These are phyloP conservation scores for Synanthedon formicaeformis DNA, from an alignment of 2,888 invertebrate genomes.

Conservation along the genomic window DNA sequence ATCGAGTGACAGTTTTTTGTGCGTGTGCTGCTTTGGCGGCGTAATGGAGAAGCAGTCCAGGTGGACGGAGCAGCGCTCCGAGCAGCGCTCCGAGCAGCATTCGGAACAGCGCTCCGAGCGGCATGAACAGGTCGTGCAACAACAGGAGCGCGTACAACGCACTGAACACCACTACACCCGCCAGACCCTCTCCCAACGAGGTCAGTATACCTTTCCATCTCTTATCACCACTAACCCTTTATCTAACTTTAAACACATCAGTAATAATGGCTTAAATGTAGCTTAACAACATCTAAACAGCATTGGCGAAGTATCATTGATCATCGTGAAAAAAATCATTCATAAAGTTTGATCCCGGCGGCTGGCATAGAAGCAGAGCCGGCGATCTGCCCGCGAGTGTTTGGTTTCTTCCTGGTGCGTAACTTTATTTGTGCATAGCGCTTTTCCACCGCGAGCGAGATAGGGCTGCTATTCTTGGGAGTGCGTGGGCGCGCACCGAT, in stretches of 20 bases:
- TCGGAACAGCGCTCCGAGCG: slow-evolving; percentile 11
- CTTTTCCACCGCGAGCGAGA: slow-evolving; percentile 53
- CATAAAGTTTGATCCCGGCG: slow-evolving; percentile 14
- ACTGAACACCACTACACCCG: slow-evolving; percentile 84
- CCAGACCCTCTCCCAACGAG: slow-evolving; percentile 83
- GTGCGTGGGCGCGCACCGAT: slow-evolving; percentile 19
- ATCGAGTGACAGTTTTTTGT: slow-evolving; percentile 57
- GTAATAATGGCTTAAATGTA: slow-evolving; percentile 9
- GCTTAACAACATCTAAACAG: slow-evolving; percentile 13
- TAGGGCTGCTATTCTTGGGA: slow-evolving; percentile 58
- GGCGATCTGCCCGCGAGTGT: slow-evolving; percentile 29
- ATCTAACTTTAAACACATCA: slow-evolving; percentile 15
- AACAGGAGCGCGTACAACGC: slow-evolving; percentile 52
- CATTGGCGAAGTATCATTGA: slow-evolving; percentile 24
- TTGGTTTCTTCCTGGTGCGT: slow-evolving; percentile 17
- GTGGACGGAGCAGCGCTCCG: slow-evolving; percentile 61
- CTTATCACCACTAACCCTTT: slow-evolving; percentile 1
- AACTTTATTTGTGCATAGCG: slow-evolving; percentile 62
- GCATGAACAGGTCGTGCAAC: slow-evolving; percentile 65
- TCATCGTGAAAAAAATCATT: slow-evolving; percentile 17
- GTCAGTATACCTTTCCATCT: slow-evolving; percentile 48
- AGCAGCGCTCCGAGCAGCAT: slow-evolving; percentile 25
- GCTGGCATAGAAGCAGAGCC: slow-evolving; percentile 14
- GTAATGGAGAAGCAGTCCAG: slow-evolving; percentile 82
- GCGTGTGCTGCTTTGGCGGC: slow-evolving; percentile 43